Evolutionary conservation across 2,888 invertebrate species (phyloP).

Genomic region (Psylliodes chrysocephalus): DNA sequence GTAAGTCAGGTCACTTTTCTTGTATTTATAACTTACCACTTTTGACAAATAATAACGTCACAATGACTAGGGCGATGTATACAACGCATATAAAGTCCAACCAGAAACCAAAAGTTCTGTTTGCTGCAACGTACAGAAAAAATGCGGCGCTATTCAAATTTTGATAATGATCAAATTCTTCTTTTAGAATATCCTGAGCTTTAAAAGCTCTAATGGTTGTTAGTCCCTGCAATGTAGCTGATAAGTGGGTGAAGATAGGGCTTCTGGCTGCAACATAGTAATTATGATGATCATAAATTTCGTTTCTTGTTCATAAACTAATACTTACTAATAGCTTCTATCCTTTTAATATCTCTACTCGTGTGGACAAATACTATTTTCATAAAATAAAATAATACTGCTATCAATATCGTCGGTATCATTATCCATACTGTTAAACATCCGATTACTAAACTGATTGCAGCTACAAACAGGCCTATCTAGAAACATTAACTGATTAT

Average conservation of each 20-base stretch:
- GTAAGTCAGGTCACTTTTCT: neutral
- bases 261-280: constrained; percentile 71
- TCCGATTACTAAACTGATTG: constrained; percentile 77
- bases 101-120: constrained; percentile 76
- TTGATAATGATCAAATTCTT: constrained; percentile 72
- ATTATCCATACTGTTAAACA: constrained; percentile 77
- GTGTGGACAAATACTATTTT: constrained; percentile 77
- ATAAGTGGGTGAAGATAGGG: constrained; percentile 80
- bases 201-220: constrained; percentile 79
- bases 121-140: constrained; percentile 72
- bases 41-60: constrained; percentile 73
- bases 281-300: neutral
- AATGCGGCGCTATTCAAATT: constrained; percentile 78
- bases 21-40: constrained; percentile 60
- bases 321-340: constrained; percentile 74
- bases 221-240: constrained; percentile 79
- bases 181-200: constrained; percentile 70
- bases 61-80: constrained; percentile 72
- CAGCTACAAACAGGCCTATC: constrained; percentile 72
- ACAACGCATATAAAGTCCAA: constrained; percentile 74
- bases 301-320: constrained; percentile 47
- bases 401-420: constrained; percentile 74
- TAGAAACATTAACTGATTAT: constrained; percentile 62
- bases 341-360: constrained; percentile 77
- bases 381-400: constrained; percentile 73